A percentile compares a stretch with the other conserved stretches of the same genome.
phyloP scores from a whole-genome alignment of 1,140 invertebrate genomes.

The Habropoda laboriosa region DNA sequence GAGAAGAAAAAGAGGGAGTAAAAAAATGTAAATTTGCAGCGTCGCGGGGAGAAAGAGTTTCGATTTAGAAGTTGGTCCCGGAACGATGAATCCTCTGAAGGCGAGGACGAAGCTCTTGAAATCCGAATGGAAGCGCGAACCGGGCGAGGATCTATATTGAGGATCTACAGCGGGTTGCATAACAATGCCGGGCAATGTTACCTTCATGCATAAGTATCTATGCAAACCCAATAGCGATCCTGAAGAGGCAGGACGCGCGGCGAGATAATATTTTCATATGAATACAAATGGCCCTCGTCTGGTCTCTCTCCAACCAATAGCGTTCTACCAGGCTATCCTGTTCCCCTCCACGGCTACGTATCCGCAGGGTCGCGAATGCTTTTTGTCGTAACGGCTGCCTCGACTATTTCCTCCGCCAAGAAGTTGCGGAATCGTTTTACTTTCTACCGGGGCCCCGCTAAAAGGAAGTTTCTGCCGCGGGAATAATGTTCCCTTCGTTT shows the following conservation, averaged over 20 bases:
- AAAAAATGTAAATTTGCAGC: conserved; percentile 28
- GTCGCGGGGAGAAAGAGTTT: conserved; percentile 20
- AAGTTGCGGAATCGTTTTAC: conserved; percentile 58
- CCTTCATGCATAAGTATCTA: conserved; percentile 75
- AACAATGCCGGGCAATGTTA: conserved; percentile 71
- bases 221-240: conserved; percentile 73
- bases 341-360: conserved; percentile 41
- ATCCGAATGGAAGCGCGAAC: conserved; percentile 63
- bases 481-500: conserved; percentile 56
- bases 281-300: conserved; percentile 68
- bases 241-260: conserved; percentile 70
- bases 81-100: conserved; percentile 56
- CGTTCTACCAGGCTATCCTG: conserved; percentile 38
- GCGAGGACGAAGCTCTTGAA: conserved; percentile 64
- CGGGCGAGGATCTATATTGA: conserved; percentile 68
- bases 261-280: conserved; percentile 74
- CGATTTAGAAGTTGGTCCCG: conserved; percentile 30
- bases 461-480: conserved; percentile 61
- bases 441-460: conserved; percentile 41
- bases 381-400: conserved; percentile 64
- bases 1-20: neutral
- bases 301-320: conserved; percentile 13
- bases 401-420: conserved; percentile 62
- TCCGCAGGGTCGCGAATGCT: conserved; percentile 62
- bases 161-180: conserved; percentile 71